Conservation (phyloP, 2,113 vertebrate genomes). For the Nannospalax galili region DNA sequence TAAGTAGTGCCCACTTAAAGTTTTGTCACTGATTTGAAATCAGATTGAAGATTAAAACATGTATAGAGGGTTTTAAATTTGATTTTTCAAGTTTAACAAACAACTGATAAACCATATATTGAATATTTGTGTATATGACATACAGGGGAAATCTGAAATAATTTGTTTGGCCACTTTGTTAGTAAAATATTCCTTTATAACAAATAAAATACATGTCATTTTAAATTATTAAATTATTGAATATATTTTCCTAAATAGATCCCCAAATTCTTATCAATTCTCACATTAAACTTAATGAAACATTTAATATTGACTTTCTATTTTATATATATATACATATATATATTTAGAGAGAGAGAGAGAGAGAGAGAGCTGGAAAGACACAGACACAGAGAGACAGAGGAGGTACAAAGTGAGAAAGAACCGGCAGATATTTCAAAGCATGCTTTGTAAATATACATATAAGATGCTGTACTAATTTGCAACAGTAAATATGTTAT, state of each 20-base stretch:
- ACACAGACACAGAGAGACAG: no score
- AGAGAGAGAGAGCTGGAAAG: no score
- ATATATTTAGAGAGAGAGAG: no score
- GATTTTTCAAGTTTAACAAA: background rate
- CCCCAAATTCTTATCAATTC: background rate
- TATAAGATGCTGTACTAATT: no score
- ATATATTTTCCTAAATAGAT: slow-evolving; percentile 1
- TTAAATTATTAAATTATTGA: background rate
- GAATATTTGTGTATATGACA: background rate
- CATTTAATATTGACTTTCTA: background rate
- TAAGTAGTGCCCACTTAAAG: background rate
- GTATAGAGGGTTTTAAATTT: background rate
- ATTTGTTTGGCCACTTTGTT: background rate
- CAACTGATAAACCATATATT: background rate
- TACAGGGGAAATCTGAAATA: background rate
- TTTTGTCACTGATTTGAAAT: background rate
- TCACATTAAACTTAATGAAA: background rate
- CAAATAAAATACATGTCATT: background rate
- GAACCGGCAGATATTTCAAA: background rate
- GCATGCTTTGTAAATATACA: no score
- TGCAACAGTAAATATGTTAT: background rate
- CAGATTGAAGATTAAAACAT: background rate
- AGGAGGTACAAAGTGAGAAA: no score
- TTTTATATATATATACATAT: background rate
- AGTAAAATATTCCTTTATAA: background rate